These are phyloP conservation scores for Oryzias woworae DNA, from an alignment of 2,113 vertebrate species.

Conservation along the genomic window DNA sequence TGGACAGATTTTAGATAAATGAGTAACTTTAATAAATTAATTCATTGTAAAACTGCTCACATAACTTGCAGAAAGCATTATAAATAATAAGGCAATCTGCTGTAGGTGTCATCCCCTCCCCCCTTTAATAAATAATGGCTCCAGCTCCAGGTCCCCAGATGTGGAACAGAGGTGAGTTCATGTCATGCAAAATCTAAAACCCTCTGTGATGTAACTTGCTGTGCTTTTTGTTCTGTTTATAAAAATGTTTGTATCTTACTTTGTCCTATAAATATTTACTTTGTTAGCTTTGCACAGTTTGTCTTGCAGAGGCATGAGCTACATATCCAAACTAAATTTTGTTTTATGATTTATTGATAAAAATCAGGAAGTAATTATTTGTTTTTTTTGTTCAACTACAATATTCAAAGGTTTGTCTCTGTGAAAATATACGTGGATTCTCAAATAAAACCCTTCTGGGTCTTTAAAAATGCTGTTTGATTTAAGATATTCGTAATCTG, in stretches of 20 bases:
- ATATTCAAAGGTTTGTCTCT: too few relatives aligned
- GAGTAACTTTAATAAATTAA: slow-evolving; percentile 4
- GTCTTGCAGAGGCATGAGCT: too few relatives aligned
- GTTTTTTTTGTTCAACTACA: too few relatives aligned
- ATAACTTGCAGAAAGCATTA: slow-evolving; percentile 51
- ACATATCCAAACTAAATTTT: too few relatives aligned
- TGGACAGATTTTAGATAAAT: background rate
- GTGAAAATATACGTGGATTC: too few relatives aligned
- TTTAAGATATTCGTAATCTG: too few relatives aligned
- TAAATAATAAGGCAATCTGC: slow-evolving; percentile 76
- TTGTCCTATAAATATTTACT: too few relatives aligned
- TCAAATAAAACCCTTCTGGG: too few relatives aligned
- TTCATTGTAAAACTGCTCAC: slow-evolving; percentile 62
- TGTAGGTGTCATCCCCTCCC: slow-evolving; percentile 57
- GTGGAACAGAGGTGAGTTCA: slow-evolving; percentile 6
- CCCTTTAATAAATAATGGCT: slow-evolving; percentile 67
- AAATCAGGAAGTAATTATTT: too few relatives aligned
- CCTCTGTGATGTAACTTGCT: slow-evolving; percentile 19
- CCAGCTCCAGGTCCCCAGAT: slow-evolving; percentile 42
- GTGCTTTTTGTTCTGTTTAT: slow-evolving; percentile 6
- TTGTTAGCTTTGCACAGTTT: too few relatives aligned
- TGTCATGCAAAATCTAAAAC: slow-evolving; percentile 33
- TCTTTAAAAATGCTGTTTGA: too few relatives aligned
- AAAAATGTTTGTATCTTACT: background rate
- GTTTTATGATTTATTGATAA: too few relatives aligned